These are phyloP conservation scores for Euplagia quadripunctaria DNA, from an alignment of 2,888 invertebrate species.

Conservation along the genomic window DNA sequence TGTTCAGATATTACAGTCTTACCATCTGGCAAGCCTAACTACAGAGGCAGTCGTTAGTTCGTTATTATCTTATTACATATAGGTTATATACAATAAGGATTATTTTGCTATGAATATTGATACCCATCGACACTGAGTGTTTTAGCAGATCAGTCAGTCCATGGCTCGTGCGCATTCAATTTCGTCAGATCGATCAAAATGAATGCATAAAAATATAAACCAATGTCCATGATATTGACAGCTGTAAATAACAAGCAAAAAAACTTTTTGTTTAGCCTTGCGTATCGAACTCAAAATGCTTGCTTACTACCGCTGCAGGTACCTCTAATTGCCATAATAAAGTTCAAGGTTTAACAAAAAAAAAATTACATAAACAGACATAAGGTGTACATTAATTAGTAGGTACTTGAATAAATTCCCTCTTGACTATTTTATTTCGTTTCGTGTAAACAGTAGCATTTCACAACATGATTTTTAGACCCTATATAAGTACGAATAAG, in stretches of 20 bases:
- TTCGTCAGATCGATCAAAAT: neutral
- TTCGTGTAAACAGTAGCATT: neutral
- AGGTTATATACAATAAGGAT: neutral
- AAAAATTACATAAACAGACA: neutral
- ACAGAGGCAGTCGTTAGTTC: too few relatives aligned
- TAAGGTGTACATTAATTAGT: neutral
- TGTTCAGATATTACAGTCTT: too few relatives aligned
- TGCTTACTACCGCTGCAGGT: neutral
- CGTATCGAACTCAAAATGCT: neutral
- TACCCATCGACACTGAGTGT: neutral
- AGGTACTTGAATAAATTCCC: conserved; percentile 4
- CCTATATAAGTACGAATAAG: conserved; percentile 40
- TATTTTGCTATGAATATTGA: neutral
- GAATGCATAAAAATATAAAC: neutral
- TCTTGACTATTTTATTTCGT: conserved; percentile 1
- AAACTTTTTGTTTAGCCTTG: neutral
- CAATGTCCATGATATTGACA: neutral
- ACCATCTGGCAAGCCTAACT: too few relatives aligned
- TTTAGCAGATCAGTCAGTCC: neutral
- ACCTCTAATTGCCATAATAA: neutral
- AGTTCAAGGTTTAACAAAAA: neutral
- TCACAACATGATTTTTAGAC: conserved; percentile 39
- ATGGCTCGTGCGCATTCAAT: neutral
- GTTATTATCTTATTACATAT: too few relatives aligned
- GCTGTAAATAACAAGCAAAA: neutral